Percentiles rank a stretch among this genome's conserved stretches.
phyloP scores from a whole-genome alignment of 2,113 vertebrate genomes.

The Lepus europaeus region DNA sequence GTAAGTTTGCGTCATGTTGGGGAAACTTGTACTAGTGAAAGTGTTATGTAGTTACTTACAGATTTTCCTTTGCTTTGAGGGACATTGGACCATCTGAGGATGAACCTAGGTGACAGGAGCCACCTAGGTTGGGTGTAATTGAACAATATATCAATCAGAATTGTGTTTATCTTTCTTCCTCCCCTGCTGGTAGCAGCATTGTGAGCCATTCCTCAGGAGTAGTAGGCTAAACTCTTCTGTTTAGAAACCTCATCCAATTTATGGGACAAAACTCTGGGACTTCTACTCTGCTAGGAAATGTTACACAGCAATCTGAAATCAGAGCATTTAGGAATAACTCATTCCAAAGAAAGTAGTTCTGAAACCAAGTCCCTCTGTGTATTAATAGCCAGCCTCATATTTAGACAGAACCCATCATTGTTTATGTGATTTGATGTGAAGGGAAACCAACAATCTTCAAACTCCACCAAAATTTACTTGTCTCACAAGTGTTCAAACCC shows the following conservation, averaged over 20 bases:
- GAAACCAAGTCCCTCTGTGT: background rate
- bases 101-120: background rate
- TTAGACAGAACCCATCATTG: background rate
- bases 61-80: background rate
- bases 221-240: constrained; percentile 16
- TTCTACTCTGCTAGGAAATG: constrained; percentile 31
- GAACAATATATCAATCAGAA: constrained; percentile 11
- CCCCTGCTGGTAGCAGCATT: background rate
- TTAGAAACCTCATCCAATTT: constrained; percentile 46
- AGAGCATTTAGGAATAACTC: constrained; percentile 61
- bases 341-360: background rate
- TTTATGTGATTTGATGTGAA: background rate
- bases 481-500: constrained; percentile 30
- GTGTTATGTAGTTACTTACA: background rate
- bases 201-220: background rate
- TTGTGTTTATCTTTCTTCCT: constrained; percentile 44
- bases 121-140: background rate
- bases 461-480: background rate
- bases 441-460: background rate
- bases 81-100: background rate
- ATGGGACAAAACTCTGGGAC: background rate
- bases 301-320: constrained; percentile 48
- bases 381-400: background rate
- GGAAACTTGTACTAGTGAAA: background rate
- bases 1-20: background rate